Percentiles rank a stretch among this genome's conserved stretches.
Evolutionary conservation across 2,888 invertebrate genomes (phyloP).

Genomic region (Eupsilia transversa): DNA sequence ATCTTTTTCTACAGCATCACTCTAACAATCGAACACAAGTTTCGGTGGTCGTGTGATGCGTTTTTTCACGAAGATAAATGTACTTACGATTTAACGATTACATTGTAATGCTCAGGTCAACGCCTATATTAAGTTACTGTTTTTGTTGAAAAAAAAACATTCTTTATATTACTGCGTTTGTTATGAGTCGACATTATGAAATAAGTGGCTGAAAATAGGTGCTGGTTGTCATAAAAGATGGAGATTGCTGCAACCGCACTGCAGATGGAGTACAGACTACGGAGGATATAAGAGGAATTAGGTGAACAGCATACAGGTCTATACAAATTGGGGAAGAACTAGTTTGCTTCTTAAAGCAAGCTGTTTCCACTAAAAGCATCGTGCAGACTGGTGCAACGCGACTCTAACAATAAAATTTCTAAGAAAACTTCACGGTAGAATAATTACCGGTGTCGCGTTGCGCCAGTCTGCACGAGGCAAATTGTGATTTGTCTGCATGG

Average conservation of each 20-base stretch:
- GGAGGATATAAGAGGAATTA: slow-evolving; percentile 31
- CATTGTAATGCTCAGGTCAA: slow-evolving; percentile 57
- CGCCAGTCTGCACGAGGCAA: too few species aligned
- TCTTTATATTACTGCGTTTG: slow-evolving; percentile 32
- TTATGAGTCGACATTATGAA: slow-evolving; percentile 38
- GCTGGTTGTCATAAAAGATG: slow-evolving; percentile 15
- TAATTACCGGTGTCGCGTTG: too few species aligned
- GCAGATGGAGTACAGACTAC: slow-evolving; percentile 26
- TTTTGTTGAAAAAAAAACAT: slow-evolving; percentile 41
- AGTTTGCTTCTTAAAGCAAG: neutral
- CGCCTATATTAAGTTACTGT: slow-evolving; percentile 59
- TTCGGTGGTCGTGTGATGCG: slow-evolving; percentile 38
- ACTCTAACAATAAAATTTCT: too few species aligned
- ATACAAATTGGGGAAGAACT: slow-evolving; percentile 6
- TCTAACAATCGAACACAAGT: slow-evolving; percentile 32
- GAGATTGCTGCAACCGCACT: slow-evolving; percentile 49
- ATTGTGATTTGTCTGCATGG: slow-evolving; percentile 1
- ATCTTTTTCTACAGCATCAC: slow-evolving; percentile 11
- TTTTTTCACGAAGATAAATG: slow-evolving; percentile 58
- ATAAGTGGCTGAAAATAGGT: slow-evolving; percentile 22
- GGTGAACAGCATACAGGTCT: slow-evolving; percentile 31
- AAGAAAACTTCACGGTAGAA: too few species aligned
- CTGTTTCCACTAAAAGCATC: neutral
- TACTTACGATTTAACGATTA: slow-evolving; percentile 60
- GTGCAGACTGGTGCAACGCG: too few species aligned